Conservation (phyloP, 1,140 invertebrate genomes). For the Bombus sibiricus region DNA sequence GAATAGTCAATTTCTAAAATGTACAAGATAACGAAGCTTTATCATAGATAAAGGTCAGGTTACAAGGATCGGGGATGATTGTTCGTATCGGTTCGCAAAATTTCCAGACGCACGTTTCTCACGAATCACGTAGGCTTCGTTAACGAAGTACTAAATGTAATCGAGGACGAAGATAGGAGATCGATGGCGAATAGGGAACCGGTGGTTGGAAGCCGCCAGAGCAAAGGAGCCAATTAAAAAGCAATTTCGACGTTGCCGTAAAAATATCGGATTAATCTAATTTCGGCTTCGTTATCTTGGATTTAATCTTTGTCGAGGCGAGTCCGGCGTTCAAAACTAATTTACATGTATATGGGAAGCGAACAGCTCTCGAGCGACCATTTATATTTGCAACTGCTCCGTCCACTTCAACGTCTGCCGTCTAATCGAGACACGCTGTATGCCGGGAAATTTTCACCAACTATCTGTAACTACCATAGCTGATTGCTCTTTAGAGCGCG, state of each 20-base stretch:
- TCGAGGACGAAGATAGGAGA: not conserved
- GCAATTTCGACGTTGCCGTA: constrained; percentile 39
- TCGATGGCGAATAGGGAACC: not conserved
- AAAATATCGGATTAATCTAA: constrained; percentile 45
- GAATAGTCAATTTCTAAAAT: not conserved
- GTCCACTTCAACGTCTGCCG: not conserved
- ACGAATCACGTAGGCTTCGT: not conserved
- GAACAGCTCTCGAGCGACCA: not conserved
- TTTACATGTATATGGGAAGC: constrained; percentile 32
- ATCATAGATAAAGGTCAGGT: not conserved
- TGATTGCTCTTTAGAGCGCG: not conserved
- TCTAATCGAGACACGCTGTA: not conserved
- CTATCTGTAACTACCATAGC: no score
- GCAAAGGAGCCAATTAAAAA: constrained; percentile 47
- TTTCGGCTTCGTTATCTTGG: constrained; percentile 36
- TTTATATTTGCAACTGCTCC: not conserved
- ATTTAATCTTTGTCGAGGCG: constrained; percentile 7
- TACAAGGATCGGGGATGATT: not conserved
- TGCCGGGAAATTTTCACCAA: not conserved
- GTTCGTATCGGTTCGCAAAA: not conserved
- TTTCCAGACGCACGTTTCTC: not conserved
- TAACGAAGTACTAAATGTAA: constrained; percentile 1
- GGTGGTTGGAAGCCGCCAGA: not conserved
- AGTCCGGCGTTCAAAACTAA: not conserved
- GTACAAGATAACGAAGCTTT: not conserved